Evolutionary conservation across 2,113 vertebrate genomes (phyloP).

Genomic region (Otolemur garnettii): DNA sequence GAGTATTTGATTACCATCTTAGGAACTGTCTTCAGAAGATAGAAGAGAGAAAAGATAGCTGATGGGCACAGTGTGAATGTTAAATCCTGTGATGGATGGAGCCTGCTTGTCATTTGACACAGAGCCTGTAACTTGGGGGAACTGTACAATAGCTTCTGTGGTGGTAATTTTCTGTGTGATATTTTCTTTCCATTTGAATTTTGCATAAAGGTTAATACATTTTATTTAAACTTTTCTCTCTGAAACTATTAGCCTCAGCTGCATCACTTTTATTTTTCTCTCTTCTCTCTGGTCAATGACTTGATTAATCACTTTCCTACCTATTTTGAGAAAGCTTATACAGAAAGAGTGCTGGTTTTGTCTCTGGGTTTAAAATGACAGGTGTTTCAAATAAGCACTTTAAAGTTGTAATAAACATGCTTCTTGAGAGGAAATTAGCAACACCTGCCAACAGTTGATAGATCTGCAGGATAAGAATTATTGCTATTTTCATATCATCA

Average conservation of each 20-base stretch:
- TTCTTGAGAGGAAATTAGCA: conserved; percentile 11
- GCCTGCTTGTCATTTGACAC: neutral
- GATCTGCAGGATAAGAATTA: neutral
- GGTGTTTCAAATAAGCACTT: neutral
- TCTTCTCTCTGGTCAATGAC: neutral
- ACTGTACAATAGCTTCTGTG: neutral
- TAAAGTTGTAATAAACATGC: neutral
- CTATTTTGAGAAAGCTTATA: conserved; percentile 17
- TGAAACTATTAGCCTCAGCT: neutral
- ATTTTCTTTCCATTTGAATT: conserved; percentile 32
- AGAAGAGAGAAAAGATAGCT: neutral
- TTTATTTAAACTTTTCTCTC: conserved; percentile 23
- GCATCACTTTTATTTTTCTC: neutral
- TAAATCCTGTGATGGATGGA: neutral
- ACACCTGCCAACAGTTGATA: neutral
- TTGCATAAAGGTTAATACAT: neutral
- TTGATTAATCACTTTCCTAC: neutral
- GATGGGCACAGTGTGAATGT: neutral
- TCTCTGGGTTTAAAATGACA: neutral
- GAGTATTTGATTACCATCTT: neutral
- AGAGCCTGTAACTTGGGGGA: neutral
- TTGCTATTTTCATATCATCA: neutral
- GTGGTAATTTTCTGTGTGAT: neutral
- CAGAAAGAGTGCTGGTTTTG: neutral
- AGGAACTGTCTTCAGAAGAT: neutral